A percentile compares a stretch with the other conserved stretches of the same genome.
Evolutionary conservation across 1,140 invertebrate species (phyloP).

Genomic region (Drosophila pectinifera): DNA sequence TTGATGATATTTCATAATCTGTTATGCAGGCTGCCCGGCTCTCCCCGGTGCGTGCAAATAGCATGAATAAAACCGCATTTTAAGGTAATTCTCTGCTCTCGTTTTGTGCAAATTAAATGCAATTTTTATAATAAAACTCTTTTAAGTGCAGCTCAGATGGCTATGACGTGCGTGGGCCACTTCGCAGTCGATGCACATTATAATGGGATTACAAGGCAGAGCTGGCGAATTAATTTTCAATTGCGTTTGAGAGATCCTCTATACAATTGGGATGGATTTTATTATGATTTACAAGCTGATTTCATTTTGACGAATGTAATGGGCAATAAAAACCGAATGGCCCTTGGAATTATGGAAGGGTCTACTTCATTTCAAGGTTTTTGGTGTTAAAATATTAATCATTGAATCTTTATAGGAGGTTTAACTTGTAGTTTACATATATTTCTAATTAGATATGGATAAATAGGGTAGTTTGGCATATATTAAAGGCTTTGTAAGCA

Average conservation of each 20-base stretch:
- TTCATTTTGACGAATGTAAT: slow-evolving; percentile 6
- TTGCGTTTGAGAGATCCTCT: slow-evolving; percentile 18
- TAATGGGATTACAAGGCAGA: slow-evolving; percentile 40
- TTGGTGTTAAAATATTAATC: too few relatives aligned
- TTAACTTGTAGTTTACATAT: too few relatives aligned
- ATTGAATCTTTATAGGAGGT: too few relatives aligned
- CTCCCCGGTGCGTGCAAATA: not conserved
- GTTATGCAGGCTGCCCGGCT: slow-evolving; percentile 7
- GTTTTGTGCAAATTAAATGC: slow-evolving; percentile 62
- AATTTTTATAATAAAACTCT: slow-evolving; percentile 57
- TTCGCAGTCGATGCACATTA: slow-evolving; percentile 55
- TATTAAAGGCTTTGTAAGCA: too few relatives aligned
- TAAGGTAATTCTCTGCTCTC: slow-evolving; percentile 27
- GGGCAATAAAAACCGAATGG: not conserved
- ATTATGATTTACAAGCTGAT: not conserved
- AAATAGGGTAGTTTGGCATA: too few relatives aligned
- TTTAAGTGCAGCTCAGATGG: slow-evolving; percentile 64
- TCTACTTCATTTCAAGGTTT: too few relatives aligned
- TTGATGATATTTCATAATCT: slow-evolving; percentile 68
- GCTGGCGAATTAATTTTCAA: slow-evolving; percentile 48
- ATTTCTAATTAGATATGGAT: too few relatives aligned
- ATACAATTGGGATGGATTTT: not conserved
- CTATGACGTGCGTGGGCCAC: slow-evolving; percentile 48
- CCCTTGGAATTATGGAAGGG: not conserved
- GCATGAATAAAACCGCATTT: slow-evolving; percentile 34